Percentiles rank a stretch among this genome's conserved stretches.
These are phyloP conservation scores for Melanostoma mellinum DNA, from an alignment of 2,888 invertebrate species.

Conservation along the genomic window DNA sequence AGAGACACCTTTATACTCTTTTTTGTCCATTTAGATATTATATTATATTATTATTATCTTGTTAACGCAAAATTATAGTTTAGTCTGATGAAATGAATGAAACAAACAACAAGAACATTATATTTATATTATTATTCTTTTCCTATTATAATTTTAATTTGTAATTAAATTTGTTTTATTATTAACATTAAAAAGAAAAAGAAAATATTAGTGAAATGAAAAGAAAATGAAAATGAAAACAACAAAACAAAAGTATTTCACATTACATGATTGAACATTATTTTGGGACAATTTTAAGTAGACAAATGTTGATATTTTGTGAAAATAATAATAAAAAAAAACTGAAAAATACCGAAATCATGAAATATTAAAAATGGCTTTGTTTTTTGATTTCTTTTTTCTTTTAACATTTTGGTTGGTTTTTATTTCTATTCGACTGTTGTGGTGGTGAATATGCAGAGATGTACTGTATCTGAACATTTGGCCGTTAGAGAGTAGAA, in stretches of 20 bases:
- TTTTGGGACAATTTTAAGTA: slow-evolving; percentile 72
- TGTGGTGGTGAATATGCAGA: neutral
- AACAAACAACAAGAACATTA: slow-evolving; percentile 55
- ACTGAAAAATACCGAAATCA: slow-evolving; percentile 60
- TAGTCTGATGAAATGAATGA: slow-evolving; percentile 37
- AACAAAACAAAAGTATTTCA: slow-evolving; percentile 39
- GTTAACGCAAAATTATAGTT: slow-evolving; percentile 39
- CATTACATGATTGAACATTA: slow-evolving; percentile 69
- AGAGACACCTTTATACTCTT: slow-evolving; percentile 28
- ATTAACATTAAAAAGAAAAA: slow-evolving; percentile 62
- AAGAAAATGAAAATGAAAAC: slow-evolving; percentile 16
- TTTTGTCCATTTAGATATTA: slow-evolving; percentile 58
- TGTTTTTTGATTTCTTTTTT: slow-evolving; percentile 29
- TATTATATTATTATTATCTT: slow-evolving; percentile 29
- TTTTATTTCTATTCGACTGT: neutral
- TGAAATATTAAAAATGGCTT: slow-evolving; percentile 53
- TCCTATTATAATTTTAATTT: slow-evolving; percentile 65
- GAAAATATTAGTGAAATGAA: slow-evolving; percentile 42
- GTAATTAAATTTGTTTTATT: slow-evolving; percentile 72
- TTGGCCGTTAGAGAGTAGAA: no score
- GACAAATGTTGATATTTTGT: slow-evolving; percentile 73
- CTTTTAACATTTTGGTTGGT: slow-evolving; percentile 11
- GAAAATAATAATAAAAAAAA: slow-evolving; percentile 63
- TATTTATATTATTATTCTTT: slow-evolving; percentile 67
- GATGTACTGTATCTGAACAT: neutral